These are phyloP conservation scores for Elgaria multicarinata DNA, from an alignment of 2,113 vertebrate species.

Conservation along the genomic window DNA sequence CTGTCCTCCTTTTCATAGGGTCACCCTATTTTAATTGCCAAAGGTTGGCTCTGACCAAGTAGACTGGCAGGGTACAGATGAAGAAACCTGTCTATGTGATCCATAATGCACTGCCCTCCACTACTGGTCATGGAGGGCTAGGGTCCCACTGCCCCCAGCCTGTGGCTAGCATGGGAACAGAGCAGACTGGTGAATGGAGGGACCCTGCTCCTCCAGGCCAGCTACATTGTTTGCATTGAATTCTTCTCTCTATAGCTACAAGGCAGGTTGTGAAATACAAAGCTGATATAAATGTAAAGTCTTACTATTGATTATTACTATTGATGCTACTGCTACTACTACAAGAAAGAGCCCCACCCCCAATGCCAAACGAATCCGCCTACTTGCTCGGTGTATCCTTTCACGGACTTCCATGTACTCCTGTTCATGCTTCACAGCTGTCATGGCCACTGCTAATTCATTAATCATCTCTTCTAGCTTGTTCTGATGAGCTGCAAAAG, in stretches of 20 bases:
- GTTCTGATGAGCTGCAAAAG: slow-evolving; percentile 92
- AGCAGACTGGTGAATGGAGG: no score
- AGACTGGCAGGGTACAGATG: background rate
- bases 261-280: background rate
- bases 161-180: no score
- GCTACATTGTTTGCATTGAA: background rate
- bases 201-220: background rate
- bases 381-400: slow-evolving; percentile 98
- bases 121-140: no score
- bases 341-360: background rate
- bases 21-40: no score
- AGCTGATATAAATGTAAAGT: background rate
- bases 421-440: slow-evolving; percentile 97
- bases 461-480: slow-evolving; percentile 99
- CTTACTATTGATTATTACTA: background rate
- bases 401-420: slow-evolving; percentile 99
- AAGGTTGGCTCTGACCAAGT: background rate
- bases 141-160: no score
- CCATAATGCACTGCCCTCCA: background rate
- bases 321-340: background rate
- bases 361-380: slow-evolving; percentile 48
- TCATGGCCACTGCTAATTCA: slow-evolving; percentile 96
- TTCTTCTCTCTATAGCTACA: background rate
- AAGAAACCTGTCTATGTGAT: background rate
- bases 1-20: no score